These are phyloP conservation scores for Neodontobutis hainanensis DNA, from an alignment of 2,113 vertebrate species.

Conservation along the genomic window DNA sequence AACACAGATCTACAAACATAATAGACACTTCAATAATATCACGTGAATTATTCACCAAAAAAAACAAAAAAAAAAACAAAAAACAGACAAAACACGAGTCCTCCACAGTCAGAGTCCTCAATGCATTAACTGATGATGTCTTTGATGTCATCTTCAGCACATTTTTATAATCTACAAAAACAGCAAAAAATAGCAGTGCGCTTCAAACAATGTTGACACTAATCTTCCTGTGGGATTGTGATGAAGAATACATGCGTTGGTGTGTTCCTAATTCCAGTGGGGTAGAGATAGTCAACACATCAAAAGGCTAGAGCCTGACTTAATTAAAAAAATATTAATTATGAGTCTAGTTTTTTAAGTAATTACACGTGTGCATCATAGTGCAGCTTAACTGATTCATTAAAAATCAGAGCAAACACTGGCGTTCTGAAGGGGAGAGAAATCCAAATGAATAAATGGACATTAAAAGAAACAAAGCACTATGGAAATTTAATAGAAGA, in stretches of 20 bases:
- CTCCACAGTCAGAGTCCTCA: neutral
- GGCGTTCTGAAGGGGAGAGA: neutral
- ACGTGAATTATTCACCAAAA: constrained; percentile 51
- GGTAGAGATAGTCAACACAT: constrained; percentile 41
- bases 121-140: neutral
- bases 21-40: constrained; percentile 26
- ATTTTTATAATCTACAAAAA: constrained; percentile 27
- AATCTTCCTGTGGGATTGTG: constrained; percentile 35
- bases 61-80: no score
- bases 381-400: constrained; percentile 49
- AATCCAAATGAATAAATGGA: constrained; percentile 9
- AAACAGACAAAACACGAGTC: neutral
- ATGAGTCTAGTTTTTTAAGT: constrained; percentile 21
- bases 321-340: constrained; percentile 47
- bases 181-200: constrained; percentile 7
- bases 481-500: neutral
- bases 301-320: constrained; percentile 43
- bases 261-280: constrained; percentile 35
- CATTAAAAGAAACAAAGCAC: constrained; percentile 9
- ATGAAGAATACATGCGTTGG: constrained; percentile 12
- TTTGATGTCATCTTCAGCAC: constrained; percentile 9
- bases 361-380: constrained; percentile 44
- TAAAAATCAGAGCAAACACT: constrained; percentile 25
- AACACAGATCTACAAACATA: no score
- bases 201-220: constrained; percentile 33